Evolutionary conservation across 2,888 invertebrate genomes (phyloP).

Genomic region (Patella pellucida): DNA sequence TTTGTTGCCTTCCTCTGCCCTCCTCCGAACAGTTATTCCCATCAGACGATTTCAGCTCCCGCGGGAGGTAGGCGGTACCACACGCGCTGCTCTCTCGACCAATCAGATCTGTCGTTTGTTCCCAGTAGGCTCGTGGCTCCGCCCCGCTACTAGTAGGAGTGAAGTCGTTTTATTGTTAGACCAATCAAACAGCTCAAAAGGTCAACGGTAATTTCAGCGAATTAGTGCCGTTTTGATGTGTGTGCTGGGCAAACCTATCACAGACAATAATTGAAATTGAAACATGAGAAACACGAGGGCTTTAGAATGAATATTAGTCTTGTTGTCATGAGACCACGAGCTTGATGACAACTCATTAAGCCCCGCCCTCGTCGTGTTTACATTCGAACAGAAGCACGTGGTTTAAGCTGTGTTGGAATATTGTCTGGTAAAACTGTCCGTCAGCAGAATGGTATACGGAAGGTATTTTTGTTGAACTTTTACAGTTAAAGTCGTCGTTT

Average conservation of each 20-base stretch:
- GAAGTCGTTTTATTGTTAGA: slow-evolving; percentile 30
- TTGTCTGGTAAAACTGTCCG: background rate
- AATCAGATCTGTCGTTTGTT: slow-evolving; percentile 34
- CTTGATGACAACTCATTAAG: slow-evolving; percentile 16
- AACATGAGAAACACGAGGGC: slow-evolving; percentile 20
- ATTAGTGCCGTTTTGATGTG: slow-evolving; percentile 39
- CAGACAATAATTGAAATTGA: slow-evolving; percentile 36
- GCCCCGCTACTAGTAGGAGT: slow-evolving; percentile 34
- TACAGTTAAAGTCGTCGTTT: too few species aligned
- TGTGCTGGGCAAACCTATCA: slow-evolving; percentile 17
- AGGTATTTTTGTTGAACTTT: too few species aligned
- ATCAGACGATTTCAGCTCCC: slow-evolving; percentile 39
- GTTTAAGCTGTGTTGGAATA: slow-evolving; percentile 16
- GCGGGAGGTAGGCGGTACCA: slow-evolving; percentile 33
- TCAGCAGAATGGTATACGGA: too few species aligned
- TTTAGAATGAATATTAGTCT: slow-evolving; percentile 7
- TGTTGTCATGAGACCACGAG: slow-evolving; percentile 11
- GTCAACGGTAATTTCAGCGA: slow-evolving; percentile 41
- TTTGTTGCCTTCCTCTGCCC: slow-evolving; percentile 64
- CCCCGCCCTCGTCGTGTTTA: slow-evolving; percentile 24
- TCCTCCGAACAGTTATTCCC: slow-evolving; percentile 41
- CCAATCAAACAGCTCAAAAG: slow-evolving; percentile 45
- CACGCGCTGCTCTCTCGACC: slow-evolving; percentile 33
- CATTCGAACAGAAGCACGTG: slow-evolving; percentile 23
- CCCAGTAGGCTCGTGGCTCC: slow-evolving; percentile 29